phyloP scores from a whole-genome alignment of 2,797 vertebrate genomes.

The Forpus xanthops region DNA sequence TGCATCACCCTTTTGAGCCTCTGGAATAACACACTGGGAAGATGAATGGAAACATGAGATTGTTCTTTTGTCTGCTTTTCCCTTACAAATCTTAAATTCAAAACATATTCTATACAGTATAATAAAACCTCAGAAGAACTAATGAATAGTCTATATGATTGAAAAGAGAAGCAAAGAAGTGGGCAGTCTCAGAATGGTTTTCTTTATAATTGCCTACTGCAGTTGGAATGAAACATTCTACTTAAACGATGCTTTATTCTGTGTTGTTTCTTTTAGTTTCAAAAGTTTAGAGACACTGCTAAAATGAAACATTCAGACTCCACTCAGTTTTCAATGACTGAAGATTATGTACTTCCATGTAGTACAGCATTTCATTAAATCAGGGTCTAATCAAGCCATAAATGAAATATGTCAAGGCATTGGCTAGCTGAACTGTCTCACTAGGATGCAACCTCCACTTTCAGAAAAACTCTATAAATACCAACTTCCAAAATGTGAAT shows the following conservation, averaged over 20 bases:
- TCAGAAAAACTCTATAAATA: not conserved
- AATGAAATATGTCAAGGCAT: conserved; percentile 18
- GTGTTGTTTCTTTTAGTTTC: not conserved
- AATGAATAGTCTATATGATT: not conserved
- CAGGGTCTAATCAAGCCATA: conserved; percentile 48
- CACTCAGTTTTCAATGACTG: conserved; percentile 4
- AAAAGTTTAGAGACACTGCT: not conserved
- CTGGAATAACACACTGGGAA: not conserved
- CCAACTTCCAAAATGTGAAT: not conserved
- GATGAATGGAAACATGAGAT: not conserved
- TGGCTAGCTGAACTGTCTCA: not conserved
- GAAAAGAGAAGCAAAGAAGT: conserved; percentile 29
- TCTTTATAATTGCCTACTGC: conserved; percentile 47
- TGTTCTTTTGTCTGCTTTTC: conserved; percentile 18
- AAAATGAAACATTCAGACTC: conserved; percentile 14
- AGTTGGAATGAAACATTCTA: conserved; percentile 26
- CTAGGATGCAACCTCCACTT: not conserved
- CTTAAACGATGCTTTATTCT: conserved; percentile 21
- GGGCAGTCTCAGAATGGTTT: conserved; percentile 41
- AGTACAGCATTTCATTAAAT: conserved; percentile 22
- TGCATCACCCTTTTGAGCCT: not conserved
- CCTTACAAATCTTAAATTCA: conserved; percentile 19
- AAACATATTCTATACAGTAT: not conserved
- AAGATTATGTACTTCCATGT: not conserved
- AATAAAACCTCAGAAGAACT: conserved; percentile 33